Base-by-base conservation (phyloP, 2,888 invertebrate genomes). In the Lasius platythorax region DNA sequence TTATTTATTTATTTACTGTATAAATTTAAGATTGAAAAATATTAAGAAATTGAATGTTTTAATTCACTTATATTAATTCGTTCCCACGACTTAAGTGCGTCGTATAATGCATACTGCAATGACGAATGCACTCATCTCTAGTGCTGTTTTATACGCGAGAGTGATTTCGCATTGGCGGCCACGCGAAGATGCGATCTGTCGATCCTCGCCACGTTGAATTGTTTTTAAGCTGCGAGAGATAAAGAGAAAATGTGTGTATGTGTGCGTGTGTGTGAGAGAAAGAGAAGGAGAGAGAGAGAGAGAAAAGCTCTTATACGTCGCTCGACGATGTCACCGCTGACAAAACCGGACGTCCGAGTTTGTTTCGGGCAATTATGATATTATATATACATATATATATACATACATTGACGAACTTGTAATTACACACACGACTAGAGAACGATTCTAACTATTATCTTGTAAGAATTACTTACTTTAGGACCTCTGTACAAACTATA, bases 401-500 rank as follows among this genome's bases (percentile, higher is more conserved):
- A 68, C 1, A 79, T 58, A 61, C 9, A 46, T 76, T 73, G 70
- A 78, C 40, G 40, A 30, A 68, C 40, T 79, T 79, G 79, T 79
- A 79, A 79, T 61, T 79, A 79, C 73, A 61, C 78, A 72, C 58
- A 61, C 23, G 43, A 72, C 23, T 79, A 61, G 79, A 79, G 18
- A 79, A 73, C 79, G 61, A 79, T 79, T 79, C 79, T 70, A 70
- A 70, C 53, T 79, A 79, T 70, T 79, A 79, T 58, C 72, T 72
- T 79, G 58, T 79, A 79, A 79, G 46, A 73, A 72, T 72, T 79
- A 79, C 79, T 79, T 79, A 78, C 11, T 40, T 61, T 70, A 73
- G 79, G 79, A 79, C 61, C 74, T 79, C 79, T 79, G 79, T 79
- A 79, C 74, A 79, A 79, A 79, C 74, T 72, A 79, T 73, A 73